Conservation (phyloP, 2,888 invertebrate species). For the Toxonevra muliebris region DNA sequence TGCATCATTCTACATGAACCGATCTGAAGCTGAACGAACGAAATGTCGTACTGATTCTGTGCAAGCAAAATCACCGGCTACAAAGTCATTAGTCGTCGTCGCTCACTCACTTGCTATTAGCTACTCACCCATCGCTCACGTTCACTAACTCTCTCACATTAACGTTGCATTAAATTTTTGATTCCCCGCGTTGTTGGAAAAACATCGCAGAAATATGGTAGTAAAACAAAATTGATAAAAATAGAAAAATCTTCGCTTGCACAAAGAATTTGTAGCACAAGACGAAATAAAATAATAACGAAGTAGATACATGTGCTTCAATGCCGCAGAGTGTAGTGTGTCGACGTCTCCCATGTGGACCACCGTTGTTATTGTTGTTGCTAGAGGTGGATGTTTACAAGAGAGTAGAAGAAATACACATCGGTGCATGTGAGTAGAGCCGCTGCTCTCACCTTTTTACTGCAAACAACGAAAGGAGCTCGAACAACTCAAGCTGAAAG, state of each 20-base stretch:
- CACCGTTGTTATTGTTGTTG: no score
- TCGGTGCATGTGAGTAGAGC: no score
- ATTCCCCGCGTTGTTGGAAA: constrained; percentile 28
- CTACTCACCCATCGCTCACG: no score
- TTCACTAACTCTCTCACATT: no score
- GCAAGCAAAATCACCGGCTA: constrained; percentile 16
- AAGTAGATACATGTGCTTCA: not conserved
- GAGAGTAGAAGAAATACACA: no score
- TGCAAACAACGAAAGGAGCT: no score
- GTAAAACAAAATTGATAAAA: constrained; percentile 18
- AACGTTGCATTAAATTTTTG: not conserved
- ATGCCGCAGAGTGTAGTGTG: not conserved
- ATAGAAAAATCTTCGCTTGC: not conserved
- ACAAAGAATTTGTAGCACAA: not conserved
- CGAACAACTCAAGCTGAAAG: no score
- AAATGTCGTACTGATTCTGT: constrained; percentile 28
- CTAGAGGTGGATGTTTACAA: no score
- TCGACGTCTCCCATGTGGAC: no score
- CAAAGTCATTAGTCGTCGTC: constrained; percentile 14
- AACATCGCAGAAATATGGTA: constrained; percentile 24
- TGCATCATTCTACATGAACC: no score
- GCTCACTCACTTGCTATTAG: not conserved
- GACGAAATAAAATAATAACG: not conserved
- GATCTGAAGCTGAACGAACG: constrained; percentile 18
- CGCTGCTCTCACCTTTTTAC: no score